Evolutionary conservation across 2,888 invertebrate genomes (phyloP), one percentile per base, ranked within the genome.

Genomic region (Neuroscelio doddi): DNA sequence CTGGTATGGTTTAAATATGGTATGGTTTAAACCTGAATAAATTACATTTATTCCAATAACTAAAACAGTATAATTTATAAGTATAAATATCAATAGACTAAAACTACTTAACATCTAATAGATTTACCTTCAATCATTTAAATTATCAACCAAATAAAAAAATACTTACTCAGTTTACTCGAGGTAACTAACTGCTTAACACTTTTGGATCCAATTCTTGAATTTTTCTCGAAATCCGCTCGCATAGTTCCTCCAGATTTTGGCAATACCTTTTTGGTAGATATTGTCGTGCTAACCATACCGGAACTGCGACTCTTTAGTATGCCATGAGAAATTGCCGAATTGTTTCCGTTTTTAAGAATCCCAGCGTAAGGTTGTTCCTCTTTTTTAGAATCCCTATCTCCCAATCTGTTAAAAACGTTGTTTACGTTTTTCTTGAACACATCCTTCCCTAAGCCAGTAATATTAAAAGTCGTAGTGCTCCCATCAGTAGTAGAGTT

Each of bases 351-450:
- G 68, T 81, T 82, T 62, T 84, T 84, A 1, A 81, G 51, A 52
- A 80, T 77, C 1, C 79, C 79, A 8, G 53, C 41, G 24, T 72
- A 75, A 0, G 70, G 61, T 7, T 49, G 32, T n/a, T 62, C 66
- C 27, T 62, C 73, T n/a, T 71, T 80, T 34, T 78, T 75, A 1
- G 62, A 68, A 21, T 84, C 81, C 56, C 80, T 83, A 26, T 81
- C 83, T 1, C 85, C 85, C 5, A 85, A 75, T 7, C 85, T 77
- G 62, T 81, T 83, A 46, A 85, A 85, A 7, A 85, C 85, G 45
- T 70, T 76, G 41, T 71, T 76, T 1, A 75, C 74, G 41, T 71
- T 75, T 57, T 80, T 72, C 51, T 82, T 84, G 10, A 80, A 68
- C 12, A 78, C 67, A 7, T 81, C 77, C 39, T 80, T 81, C 0